These are phyloP conservation scores for Tenthredo amoena DNA, from an alignment of 2,888 invertebrate species.

Conservation along the genomic window DNA sequence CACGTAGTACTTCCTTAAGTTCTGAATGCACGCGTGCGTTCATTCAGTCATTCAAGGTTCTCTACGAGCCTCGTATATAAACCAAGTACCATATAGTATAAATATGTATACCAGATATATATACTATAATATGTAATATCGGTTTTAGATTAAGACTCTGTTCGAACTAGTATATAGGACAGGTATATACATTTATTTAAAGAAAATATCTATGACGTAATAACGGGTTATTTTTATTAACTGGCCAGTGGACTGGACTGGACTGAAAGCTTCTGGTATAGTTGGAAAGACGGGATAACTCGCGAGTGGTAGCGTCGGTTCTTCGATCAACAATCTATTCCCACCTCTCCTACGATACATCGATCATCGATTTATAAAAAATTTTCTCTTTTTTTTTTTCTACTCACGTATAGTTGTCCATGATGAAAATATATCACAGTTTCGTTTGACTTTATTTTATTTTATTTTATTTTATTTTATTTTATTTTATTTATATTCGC, in stretches of 20 bases:
- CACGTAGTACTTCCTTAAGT: neutral
- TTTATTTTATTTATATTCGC: neutral
- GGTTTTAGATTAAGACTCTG: neutral
- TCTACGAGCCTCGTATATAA: neutral
- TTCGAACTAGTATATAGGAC: neutral
- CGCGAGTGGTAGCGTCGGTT: neutral
- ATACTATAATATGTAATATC: too few relatives aligned
- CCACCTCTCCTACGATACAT: too few relatives aligned
- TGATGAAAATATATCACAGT: neutral
- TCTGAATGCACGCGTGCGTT: neutral
- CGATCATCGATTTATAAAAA: neutral
- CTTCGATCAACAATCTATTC: neutral
- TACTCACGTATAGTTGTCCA: slow-evolving; percentile 1
- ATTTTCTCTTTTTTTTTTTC: too few relatives aligned
- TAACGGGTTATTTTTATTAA: slow-evolving; percentile 24
- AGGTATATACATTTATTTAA: neutral
- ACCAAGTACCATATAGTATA: neutral
- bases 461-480: neutral
- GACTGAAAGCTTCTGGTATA: neutral
- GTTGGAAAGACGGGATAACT: neutral
- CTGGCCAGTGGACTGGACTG: neutral
- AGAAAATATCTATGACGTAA: slow-evolving; percentile 12
- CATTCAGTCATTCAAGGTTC: neutral
- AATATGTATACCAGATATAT: neutral
- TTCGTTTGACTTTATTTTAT: neutral